These are phyloP conservation scores for Apostichopus leukothele DNA, from an alignment of 53 echinoderm and acorn worm species.

Conservation along the genomic window DNA sequence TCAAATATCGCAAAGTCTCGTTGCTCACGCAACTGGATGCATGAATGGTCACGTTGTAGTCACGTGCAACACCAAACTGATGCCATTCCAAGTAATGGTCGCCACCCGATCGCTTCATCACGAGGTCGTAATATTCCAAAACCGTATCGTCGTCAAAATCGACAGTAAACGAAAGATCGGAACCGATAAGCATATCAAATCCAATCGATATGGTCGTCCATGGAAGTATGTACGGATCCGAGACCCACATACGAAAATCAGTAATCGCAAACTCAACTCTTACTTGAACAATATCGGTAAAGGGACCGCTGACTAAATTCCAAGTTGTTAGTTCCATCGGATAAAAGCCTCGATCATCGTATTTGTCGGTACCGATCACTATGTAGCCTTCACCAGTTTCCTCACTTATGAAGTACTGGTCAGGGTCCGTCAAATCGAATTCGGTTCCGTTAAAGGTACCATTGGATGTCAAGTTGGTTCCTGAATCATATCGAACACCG, in stretches of 20 bases:
- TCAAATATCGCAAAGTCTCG: slow-evolving; percentile 58
- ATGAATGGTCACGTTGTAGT: slow-evolving; percentile 77
- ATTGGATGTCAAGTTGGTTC: slow-evolving; percentile 66
- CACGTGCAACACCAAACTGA: slow-evolving; percentile 62
- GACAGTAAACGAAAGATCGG: slow-evolving; percentile 73
- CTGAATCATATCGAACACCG: slow-evolving; percentile 72
- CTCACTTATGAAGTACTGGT: slow-evolving; percentile 67
- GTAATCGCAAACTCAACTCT: slow-evolving; percentile 78
- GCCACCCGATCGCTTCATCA: slow-evolving; percentile 63
- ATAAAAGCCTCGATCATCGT: slow-evolving; percentile 77
- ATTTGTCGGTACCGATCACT: slow-evolving; percentile 65
- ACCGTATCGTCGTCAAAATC: slow-evolving; percentile 71
- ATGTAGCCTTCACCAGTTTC: slow-evolving; percentile 68
- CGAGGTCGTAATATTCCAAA: slow-evolving; percentile 44
- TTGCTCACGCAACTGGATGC: slow-evolving; percentile 78
- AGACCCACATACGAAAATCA: slow-evolving; percentile 77
- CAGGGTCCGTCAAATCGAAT: slow-evolving; percentile 55
- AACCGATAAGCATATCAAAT: slow-evolving; percentile 84
- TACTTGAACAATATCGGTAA: slow-evolving; percentile 59
- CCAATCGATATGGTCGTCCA: slow-evolving; percentile 64
- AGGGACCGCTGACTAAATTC: slow-evolving; percentile 87
- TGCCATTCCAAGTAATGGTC: slow-evolving; percentile 74
- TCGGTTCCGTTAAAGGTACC: slow-evolving; percentile 59
- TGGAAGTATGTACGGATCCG: slow-evolving; percentile 78
- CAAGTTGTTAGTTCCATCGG: slow-evolving; percentile 67